Base-by-base conservation (phyloP, 2,888 invertebrate genomes). In the Leptinotarsa rubiginosa region DNA sequence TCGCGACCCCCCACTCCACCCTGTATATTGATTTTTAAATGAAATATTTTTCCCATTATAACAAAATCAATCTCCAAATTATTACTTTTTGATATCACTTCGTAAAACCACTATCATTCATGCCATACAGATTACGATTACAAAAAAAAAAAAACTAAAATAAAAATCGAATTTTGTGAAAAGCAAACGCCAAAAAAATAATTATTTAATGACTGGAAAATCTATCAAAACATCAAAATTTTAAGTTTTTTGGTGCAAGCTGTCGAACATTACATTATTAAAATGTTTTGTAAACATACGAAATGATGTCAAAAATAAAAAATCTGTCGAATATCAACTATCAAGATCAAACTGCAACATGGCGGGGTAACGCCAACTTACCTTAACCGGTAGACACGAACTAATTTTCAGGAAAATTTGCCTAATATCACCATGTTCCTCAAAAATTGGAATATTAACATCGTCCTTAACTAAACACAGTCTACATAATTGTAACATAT, bases 341-440 rank as follows among this genome's bases (percentile, higher is more conserved):
- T 78, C 77, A 72, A 77, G 85, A 84, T 80, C 73, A 62, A 84
- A 84, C 59, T 74, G 54, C 75, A 80, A 82, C 62, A 86, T 86
- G 85, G 86, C 85, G 84, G 78, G 31, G 74, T 71, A 83, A 85
- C 82, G 85, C 84, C 77, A 81, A 83, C 87, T 86, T 91, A 93
- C 93, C 93, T 93, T 93, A 86, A 93, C 91, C 86, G 93, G 93
- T 86, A 93, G 90, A 87, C 93, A 93, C 81, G 93, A 89, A 76
- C 92, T 91, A 88, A 93, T 93, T 90, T 93, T 93, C 79, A 91
- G 86, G 85, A 91, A 92, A 81, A 93, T 89, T 83, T 90, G 89
- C 81, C 89, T 86, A 77, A 88, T 87, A 79, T 92, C 92, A 83
- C 91, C 92, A 83, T 91, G 91, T 81, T 92, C 92, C 81, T 92